Evolutionary conservation across 2,113 vertebrate species (phyloP), one percentile per base, ranked within the genome.

Genomic region (Misgurnus anguillicaudatus): DNA sequence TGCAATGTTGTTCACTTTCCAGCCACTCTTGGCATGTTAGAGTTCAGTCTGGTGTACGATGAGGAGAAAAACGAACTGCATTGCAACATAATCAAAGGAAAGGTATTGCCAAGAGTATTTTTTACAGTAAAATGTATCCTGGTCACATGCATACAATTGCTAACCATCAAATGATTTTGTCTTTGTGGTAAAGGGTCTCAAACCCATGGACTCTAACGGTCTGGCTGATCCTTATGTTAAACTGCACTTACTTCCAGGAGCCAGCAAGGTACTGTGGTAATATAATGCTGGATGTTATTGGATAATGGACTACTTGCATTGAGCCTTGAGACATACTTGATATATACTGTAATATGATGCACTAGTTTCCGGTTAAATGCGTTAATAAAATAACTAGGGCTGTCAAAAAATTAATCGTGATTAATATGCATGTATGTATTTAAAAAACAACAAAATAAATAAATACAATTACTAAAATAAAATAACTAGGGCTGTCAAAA

Each of bases 151-250:
- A 41, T 57, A 60, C 36, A 42, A 61, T 14, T 45, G 14, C 62
- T 38, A 64, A 71, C 58, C 38, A 9, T 62, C 7, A 24, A 60
- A 14, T 53, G 71, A 4, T 16, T 36, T 42, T 64, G 9, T 78
- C 41, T 79, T 8, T 72, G 51, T 84, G 61, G 64, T 80, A 5
- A 61, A 96, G 95, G 95, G 94, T 11, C 89, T 96, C 71, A 96
- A 96, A 80, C 91, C 95, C 1, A 95, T 95, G 94, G 95, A 96
- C 81, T 95, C 95, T 41, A 95, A 95, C 0, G 95, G 95, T 9
- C 84, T 95, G 87, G 94, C 95, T 0, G 95, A 96, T 85, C 95
- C 95, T 1, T 96, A 96, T 0, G 94, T 96, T 61, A 96, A 96
- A 70, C 88, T 96, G 68, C 95, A 96, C 75, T 93, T 96, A 81